phyloP scores from a whole-genome alignment of 2,888 invertebrate genomes.

The Girardia tigrina region DNA sequence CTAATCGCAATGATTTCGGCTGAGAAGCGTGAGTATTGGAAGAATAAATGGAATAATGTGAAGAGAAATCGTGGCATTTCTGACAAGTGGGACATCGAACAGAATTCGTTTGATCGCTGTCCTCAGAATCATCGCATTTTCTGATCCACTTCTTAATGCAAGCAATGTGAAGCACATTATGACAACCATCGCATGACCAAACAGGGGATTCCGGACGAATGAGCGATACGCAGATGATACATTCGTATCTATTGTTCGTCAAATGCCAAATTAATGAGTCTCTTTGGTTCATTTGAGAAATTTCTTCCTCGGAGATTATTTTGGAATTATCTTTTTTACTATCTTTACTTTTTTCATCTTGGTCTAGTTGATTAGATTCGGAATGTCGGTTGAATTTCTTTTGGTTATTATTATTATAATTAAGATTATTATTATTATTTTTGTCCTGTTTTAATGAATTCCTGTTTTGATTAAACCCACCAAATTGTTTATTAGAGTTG shows the following conservation, averaged over 20 bases:
- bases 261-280: slow-evolving; percentile 64
- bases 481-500: too few species aligned
- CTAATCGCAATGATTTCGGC: background rate
- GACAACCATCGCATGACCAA: slow-evolving; percentile 82
- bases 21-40: background rate
- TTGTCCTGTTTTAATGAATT: too few species aligned
- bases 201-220: slow-evolving; percentile 66
- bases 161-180: slow-evolving; percentile 74
- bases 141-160: slow-evolving; percentile 79
- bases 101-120: slow-evolving; percentile 24
- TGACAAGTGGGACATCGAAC: slow-evolving; percentile 78
- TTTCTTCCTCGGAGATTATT: background rate
- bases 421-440: too few species aligned
- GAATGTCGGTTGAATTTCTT: background rate
- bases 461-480: too few species aligned
- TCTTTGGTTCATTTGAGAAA: background rate
- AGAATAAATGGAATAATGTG: too few species aligned
- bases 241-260: slow-evolving; percentile 68
- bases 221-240: slow-evolving; percentile 79
- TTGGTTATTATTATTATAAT: background rate
- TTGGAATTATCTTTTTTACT: background rate
- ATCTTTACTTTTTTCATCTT: background rate
- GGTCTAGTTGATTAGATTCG: background rate
- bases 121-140: slow-evolving; percentile 38
- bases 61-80: slow-evolving; percentile 56